These are phyloP conservation scores for Sterna hirundo DNA, from an alignment of 2,113 vertebrate species.

Conservation along the genomic window DNA sequence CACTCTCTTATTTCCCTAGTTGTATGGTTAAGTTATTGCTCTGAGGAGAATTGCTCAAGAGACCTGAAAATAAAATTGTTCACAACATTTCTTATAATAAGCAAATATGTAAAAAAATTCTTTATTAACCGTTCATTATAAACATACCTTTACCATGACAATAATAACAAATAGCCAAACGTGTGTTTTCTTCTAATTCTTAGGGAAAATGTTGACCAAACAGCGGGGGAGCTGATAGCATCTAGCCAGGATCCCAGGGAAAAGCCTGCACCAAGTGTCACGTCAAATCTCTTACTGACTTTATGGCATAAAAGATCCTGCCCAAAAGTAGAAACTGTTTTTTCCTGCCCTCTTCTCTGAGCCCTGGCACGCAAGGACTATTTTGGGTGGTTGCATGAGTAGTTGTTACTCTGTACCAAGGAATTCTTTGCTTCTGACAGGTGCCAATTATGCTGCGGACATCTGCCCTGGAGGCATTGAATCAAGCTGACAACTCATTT, in stretches of 20 bases:
- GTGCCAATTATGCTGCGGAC: slow-evolving; percentile 58
- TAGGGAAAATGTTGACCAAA: not conserved
- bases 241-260: not conserved
- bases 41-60: not conserved
- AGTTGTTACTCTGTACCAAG: slow-evolving; percentile 19
- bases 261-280: not conserved
- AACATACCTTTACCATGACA: not conserved
- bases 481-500: slow-evolving; percentile 64
- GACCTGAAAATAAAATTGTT: not conserved
- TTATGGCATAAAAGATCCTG: not conserved
- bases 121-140: not conserved
- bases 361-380: not conserved
- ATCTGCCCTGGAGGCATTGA: slow-evolving; percentile 58
- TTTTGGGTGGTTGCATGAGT: not conserved
- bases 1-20: not conserved
- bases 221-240: not conserved
- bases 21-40: not conserved
- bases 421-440: slow-evolving; percentile 51
- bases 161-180: not conserved
- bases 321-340: not conserved
- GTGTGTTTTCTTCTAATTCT: not conserved
- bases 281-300: not conserved
- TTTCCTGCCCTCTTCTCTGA: not conserved
- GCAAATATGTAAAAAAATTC: not conserved
- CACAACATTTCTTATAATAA: not conserved